These are phyloP conservation scores for Orthonychiurus folsomi DNA, from an alignment of 2,888 invertebrate genomes.

Conservation along the genomic window DNA sequence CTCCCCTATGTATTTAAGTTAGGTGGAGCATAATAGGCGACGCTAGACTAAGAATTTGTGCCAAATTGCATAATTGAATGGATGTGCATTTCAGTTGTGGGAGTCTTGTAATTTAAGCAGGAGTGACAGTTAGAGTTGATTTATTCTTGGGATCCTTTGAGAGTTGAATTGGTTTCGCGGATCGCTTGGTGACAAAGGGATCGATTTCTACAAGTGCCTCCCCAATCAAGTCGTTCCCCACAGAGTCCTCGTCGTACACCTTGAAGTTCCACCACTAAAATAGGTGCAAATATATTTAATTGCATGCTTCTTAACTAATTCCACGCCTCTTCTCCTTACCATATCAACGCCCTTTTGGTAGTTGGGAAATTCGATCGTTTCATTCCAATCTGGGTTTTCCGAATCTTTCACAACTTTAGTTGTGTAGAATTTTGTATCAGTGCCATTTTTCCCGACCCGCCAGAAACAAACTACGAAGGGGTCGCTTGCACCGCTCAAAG, in stretches of 20 bases:
- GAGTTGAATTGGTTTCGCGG: constrained; percentile 26
- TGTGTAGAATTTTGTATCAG: constrained; percentile 21
- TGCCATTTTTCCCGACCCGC: constrained; percentile 23
- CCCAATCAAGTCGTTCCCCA: constrained; percentile 28
- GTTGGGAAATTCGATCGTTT: constrained; percentile 28
- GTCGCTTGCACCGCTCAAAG: constrained; percentile 20
- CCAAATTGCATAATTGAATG: too few species aligned
- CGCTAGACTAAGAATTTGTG: too few species aligned
- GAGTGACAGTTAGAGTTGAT: constrained; percentile 26
- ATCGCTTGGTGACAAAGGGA: constrained; percentile 27
- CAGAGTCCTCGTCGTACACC: constrained; percentile 25
- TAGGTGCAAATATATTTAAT: constrained; percentile 5
- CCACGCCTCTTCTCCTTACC: constrained; percentile 11
- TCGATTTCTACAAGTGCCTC: constrained; percentile 26
- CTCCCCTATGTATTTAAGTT: too few species aligned
- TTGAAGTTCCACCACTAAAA: constrained; percentile 27
- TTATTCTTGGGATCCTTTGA: constrained; percentile 24
- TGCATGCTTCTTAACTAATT: neutral
- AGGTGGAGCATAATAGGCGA: too few species aligned
- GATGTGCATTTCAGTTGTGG: too few species aligned
- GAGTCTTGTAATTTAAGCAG: too few species aligned
- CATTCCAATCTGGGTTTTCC: constrained; percentile 29
- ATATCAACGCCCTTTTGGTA: constrained; percentile 26
- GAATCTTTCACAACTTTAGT: constrained; percentile 21
- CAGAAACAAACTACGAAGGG: constrained; percentile 17